Conservation (phyloP, 2,113 vertebrate genomes). For the Geococcyx californianus region DNA sequence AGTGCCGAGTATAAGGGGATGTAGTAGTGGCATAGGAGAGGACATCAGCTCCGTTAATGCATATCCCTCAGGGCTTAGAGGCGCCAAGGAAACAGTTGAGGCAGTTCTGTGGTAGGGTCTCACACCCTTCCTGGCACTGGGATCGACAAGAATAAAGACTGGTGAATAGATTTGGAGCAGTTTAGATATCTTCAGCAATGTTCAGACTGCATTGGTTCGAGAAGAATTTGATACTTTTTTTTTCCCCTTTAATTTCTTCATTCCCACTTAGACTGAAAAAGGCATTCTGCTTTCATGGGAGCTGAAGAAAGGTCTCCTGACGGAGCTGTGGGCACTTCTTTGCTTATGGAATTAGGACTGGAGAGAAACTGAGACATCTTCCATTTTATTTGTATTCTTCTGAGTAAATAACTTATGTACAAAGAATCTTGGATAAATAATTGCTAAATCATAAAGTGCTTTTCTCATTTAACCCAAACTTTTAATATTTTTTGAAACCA, state of each 20-base stretch:
- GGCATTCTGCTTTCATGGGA: background rate
- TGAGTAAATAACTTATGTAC: background rate
- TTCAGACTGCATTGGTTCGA: background rate
- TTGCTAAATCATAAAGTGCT: background rate
- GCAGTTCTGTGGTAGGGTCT: background rate
- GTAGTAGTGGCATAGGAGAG: background rate
- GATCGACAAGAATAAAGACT: background rate
- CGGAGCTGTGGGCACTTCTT: background rate
- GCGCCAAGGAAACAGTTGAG: background rate
- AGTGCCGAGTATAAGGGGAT: no score
- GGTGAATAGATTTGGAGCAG: background rate
- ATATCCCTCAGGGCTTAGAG: background rate
- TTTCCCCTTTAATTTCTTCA: background rate
- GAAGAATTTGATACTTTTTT: background rate
- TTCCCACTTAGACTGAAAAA: background rate
- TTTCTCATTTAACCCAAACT: background rate
- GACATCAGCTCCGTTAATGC: fast-evolving
- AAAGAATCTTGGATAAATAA: background rate
- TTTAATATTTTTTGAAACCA: background rate
- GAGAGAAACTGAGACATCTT: background rate
- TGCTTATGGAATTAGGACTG: background rate
- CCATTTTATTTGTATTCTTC: background rate
- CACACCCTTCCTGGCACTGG: background rate
- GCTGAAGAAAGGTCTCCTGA: background rate
- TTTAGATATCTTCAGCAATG: background rate